Percentiles rank a stretch among this genome's conserved stretches.
Evolutionary conservation across 2,888 invertebrate genomes (phyloP).

Genomic region (Plusia festucae): DNA sequence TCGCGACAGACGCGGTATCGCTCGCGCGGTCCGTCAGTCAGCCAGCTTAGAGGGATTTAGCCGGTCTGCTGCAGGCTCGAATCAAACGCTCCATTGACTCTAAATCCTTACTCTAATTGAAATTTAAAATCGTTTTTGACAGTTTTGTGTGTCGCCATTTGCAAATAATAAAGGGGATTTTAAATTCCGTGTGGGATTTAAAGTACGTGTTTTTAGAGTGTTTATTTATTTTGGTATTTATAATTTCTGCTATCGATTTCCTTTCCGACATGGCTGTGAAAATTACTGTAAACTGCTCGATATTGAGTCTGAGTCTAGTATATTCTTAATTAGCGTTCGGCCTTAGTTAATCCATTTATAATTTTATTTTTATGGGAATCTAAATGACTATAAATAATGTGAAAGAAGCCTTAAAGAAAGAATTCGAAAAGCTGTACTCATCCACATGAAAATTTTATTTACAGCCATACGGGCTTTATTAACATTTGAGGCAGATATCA

Average conservation of each 20-base stretch:
- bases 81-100: constrained; percentile 76
- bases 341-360: no score
- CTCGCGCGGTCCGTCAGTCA: constrained; percentile 65
- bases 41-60: constrained; percentile 72
- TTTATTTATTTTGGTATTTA: background rate
- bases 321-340: no score
- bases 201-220: constrained; percentile 31
- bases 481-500: no score
- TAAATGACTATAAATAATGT: no score
- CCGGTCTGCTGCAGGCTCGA: constrained; percentile 66
- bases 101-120: constrained; percentile 76
- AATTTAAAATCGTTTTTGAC: constrained; percentile 79
- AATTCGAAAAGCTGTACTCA: no score
- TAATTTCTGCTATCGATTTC: background rate
- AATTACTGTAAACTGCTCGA: no score
- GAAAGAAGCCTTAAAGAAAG: no score
- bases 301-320: no score
- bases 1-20: constrained; percentile 55
- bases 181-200: constrained; percentile 44
- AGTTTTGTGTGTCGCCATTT: constrained; percentile 66
- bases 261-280: no score
- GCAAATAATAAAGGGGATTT: constrained; percentile 62
- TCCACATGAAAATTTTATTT: no score
- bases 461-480: no score
- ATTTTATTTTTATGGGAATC: no score